Conservation (phyloP, 2,113 vertebrate genomes). For the Tauraco erythrolophus region DNA sequence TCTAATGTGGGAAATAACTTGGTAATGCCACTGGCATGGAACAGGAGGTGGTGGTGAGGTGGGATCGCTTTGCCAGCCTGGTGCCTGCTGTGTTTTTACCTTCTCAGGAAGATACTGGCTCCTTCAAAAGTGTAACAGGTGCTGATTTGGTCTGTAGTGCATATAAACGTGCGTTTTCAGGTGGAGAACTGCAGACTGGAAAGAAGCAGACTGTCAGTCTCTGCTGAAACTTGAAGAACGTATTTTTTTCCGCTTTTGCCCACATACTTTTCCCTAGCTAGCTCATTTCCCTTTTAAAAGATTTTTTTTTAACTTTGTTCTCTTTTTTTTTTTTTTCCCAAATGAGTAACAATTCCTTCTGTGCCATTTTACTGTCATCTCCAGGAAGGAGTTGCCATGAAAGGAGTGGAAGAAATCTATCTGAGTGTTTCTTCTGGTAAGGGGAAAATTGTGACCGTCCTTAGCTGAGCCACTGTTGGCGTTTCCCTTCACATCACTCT, state of each 20-base stretch:
- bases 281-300: background rate
- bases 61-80: background rate
- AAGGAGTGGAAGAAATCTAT: background rate
- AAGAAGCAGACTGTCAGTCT: background rate
- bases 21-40: background rate
- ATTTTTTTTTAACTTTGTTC: fast-evolving
- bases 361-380: background rate
- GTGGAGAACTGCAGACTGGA: background rate
- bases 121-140: background rate
- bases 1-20: background rate
- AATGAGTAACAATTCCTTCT: background rate
- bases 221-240: background rate
- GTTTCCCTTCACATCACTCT: background rate
- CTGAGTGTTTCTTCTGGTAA: background rate
- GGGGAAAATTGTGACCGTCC: background rate
- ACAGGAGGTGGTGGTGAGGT: background rate
- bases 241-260: background rate
- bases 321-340: too few species aligned
- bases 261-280: background rate
- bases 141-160: background rate
- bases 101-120: background rate
- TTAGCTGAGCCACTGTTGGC: background rate
- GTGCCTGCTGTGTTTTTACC: background rate
- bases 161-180: background rate
- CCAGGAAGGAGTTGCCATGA: background rate